Percentiles rank a stretch among this genome's conserved stretches.
Evolutionary conservation across 2,797 vertebrate species (phyloP).

Genomic region (Enteromius fasciolatus): DNA sequence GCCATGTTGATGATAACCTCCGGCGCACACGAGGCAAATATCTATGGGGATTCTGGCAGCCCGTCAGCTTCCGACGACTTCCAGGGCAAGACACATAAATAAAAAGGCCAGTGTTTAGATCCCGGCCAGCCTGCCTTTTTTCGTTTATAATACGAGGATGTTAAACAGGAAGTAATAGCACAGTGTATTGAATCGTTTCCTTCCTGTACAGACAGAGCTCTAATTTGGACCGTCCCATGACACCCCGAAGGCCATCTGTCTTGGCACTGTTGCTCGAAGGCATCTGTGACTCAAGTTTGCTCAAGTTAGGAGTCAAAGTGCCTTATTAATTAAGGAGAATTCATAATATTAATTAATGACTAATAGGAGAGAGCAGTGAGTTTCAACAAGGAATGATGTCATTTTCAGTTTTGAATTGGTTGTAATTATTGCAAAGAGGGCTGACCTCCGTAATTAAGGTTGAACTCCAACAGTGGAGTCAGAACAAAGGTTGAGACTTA

Average conservation of each 20-base stretch:
- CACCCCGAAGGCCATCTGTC: slow-evolving; percentile 45
- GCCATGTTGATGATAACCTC: slow-evolving; percentile 81
- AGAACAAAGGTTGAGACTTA: slow-evolving; percentile 12
- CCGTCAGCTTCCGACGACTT: slow-evolving; percentile 66
- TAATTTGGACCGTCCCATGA: slow-evolving; percentile 69
- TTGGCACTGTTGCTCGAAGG: background rate
- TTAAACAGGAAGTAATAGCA: slow-evolving; percentile 81
- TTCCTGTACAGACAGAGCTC: slow-evolving; percentile 75
- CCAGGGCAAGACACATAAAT: slow-evolving; percentile 75
- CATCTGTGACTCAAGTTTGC: slow-evolving; percentile 29
- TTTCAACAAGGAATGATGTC: background rate
- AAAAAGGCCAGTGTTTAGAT: slow-evolving; percentile 75
- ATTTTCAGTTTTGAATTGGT: background rate
- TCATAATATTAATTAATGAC: too few species aligned
- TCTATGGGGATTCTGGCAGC: slow-evolving; percentile 61
- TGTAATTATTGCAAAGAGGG: background rate
- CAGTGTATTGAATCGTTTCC: slow-evolving; percentile 74
- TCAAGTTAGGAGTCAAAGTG: slow-evolving; percentile 30
- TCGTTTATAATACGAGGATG: slow-evolving; percentile 77
- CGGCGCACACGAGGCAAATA: slow-evolving; percentile 60
- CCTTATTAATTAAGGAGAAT: slow-evolving; percentile 17
- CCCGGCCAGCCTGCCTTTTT: slow-evolving; percentile 68
- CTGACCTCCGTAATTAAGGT: background rate
- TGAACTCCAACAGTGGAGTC: background rate
- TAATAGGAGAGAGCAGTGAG: background rate